Base-by-base conservation (phyloP, 2,888 invertebrate species). In the Merodon equestris region DNA sequence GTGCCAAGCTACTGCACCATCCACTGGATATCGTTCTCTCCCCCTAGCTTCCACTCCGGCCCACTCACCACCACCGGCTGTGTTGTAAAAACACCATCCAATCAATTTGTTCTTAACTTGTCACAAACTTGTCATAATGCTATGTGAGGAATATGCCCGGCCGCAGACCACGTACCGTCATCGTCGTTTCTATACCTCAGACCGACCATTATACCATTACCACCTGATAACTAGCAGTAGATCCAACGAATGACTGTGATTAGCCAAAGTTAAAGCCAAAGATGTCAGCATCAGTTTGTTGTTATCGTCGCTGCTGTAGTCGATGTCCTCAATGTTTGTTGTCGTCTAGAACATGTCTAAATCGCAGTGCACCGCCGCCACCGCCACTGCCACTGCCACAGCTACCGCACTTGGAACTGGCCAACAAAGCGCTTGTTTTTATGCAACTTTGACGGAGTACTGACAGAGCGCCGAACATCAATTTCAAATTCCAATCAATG, bases 101-200 rank as follows among this genome's bases (percentile, higher is more conserved):
- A 79, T 73, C 79, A 79, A 79, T 79, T 79, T 79, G 79, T 79
- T 79, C 79, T 74, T 44, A 68, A 74, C 73, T 79, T 79, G 79
- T 79, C 79, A 68, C 67, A 73, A 74, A 68, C 68, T 79, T 79
- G 79, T 79, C 79, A 79, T 79, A 79, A 79, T 68, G 74, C 50
- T 44, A 73, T 63, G 73, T 72, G 54, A 61, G 77, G 61, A 53
- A 73, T 56, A 66, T 64, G 40, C 10, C 10, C 15, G 57, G 38
- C 27, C 27, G 7, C 27, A 7, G 27, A 27, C 2, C 27, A 27
- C 27, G 27, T 27, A 27, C 27, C 27, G 27, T 27, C 7, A 27
- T 27, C 2, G 27, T 27, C 27, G 27, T 27, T 27, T 7, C 2
- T 27, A 2, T 27, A 27, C 27, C 27, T 7, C 7, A 2, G 27